Evolutionary conservation across 1,140 invertebrate species (phyloP), one percentile per base, ranked within the genome.

Genomic region (Penaeus chinensis): DNA sequence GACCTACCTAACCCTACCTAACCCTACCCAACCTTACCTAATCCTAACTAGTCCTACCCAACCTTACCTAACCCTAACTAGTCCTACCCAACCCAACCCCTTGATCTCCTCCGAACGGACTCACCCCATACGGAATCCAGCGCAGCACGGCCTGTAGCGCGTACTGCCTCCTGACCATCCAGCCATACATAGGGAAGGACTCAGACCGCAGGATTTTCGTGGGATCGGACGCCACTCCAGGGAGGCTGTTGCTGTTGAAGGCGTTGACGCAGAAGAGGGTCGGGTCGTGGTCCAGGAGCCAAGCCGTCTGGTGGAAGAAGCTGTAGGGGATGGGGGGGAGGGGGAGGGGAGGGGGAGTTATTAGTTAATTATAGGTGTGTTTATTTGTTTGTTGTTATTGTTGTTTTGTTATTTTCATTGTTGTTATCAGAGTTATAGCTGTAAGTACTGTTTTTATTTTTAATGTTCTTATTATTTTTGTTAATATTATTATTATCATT

Each of bases 241-340:
- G 84, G 24, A 86, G 84, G 77, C 84, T 86, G 77, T 86, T 86
- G 62, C 84, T 86, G 37, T 86, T 86, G 62, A 86, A 86, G 37
- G 77, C 84, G 77, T 86, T 86, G 63, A 86, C 37, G 47, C 84
- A 86, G 84, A 81, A 86, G 27, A 86, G 37, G n/a, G 77, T 80
- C 5, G 76, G 84, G 63, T 86, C 84, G 42, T 61, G 63, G 63
- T 80, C 60, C 61, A 86, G 77, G 37, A 86, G 27, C 84, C 84
- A 86, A 20, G 84, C 32, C 8, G 84, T 37, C 77, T 86, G 84
- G 77, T 86, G 84, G 63, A 86, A 86, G 84, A 86, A 86, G 37
- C 84, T 86, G 77, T n/a, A 5, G 42, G 24, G 84, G 32, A 32
- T 27, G 47, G 32, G 37, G 54, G 37, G 27, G 8, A 13, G 27